These are phyloP conservation scores for Jaculus jaculus DNA, from an alignment of 2,113 vertebrate species.

Conservation along the genomic window DNA sequence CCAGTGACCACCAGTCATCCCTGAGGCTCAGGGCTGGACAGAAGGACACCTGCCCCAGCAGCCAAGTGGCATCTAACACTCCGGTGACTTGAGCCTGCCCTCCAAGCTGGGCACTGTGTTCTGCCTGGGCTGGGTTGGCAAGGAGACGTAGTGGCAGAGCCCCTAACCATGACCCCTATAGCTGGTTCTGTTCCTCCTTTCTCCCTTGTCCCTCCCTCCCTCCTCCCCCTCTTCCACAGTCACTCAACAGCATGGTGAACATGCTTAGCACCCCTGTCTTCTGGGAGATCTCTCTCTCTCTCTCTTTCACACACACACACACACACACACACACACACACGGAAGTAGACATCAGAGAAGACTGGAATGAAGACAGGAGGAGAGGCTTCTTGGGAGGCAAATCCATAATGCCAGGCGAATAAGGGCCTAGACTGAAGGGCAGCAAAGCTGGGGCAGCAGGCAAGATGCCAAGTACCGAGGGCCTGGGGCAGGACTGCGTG, in stretches of 20 bases:
- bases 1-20: not conserved
- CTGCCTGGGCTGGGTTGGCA: not conserved
- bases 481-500: not conserved
- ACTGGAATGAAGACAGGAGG: not conserved
- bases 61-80: fast-evolving
- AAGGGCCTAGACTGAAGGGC: not conserved
- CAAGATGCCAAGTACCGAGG: not conserved
- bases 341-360: no score
- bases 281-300: no score
- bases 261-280: no score
- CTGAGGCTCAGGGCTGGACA: not conserved
- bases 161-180: fast-evolving
- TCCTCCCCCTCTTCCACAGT: fast-evolving
- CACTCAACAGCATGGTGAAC: no score
- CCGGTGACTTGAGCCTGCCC: not conserved
- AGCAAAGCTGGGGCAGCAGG: no score
- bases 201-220: no score
- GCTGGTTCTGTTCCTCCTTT: no score
- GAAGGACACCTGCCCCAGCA: not conserved
- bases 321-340: not conserved
- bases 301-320: no score
- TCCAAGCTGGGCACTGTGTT: not conserved
- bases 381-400: not conserved
- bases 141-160: not conserved
- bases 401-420: not conserved